Evolutionary conservation across 2,888 invertebrate species (phyloP).

Genomic region (Mellilla xanthometata): DNA sequence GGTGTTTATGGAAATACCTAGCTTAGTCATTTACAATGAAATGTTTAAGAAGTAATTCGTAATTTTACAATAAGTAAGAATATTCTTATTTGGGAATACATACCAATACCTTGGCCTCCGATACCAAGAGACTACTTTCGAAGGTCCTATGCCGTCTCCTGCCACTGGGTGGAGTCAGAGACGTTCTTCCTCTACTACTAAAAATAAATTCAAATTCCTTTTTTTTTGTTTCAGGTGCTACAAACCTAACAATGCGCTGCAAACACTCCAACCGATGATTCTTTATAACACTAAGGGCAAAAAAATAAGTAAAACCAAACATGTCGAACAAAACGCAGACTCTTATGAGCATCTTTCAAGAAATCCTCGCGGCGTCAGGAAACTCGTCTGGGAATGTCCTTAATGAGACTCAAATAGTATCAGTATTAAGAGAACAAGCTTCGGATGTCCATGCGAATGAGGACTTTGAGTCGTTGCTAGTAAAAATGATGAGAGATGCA

Average conservation of each 20-base stretch:
- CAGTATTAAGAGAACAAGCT: slow-evolving; percentile 62
- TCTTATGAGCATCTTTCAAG: slow-evolving; percentile 69
- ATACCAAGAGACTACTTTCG: too few relatives aligned
- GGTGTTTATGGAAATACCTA: too few relatives aligned
- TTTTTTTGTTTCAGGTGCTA: slow-evolving; percentile 5
- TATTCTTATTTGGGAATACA: too few relatives aligned
- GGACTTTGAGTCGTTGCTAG: slow-evolving; percentile 57
- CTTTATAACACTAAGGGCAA: neutral
- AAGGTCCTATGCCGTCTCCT: too few relatives aligned
- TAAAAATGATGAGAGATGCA: slow-evolving; percentile 66
- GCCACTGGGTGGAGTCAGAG: too few relatives aligned
- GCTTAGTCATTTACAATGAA: too few relatives aligned
- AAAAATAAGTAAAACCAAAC: slow-evolving; percentile 27
- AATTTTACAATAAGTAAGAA: too few relatives aligned
- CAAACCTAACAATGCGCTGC: slow-evolving; percentile 1
- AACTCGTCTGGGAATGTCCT: slow-evolving; percentile 58
- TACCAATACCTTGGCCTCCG: too few relatives aligned
- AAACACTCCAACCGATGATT: slow-evolving; percentile 2
- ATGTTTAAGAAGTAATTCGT: too few relatives aligned
- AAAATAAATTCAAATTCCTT: neutral
- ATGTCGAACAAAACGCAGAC: slow-evolving; percentile 71
- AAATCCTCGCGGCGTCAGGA: slow-evolving; percentile 70
- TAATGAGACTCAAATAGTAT: slow-evolving; percentile 67
- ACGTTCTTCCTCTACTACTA: too few relatives aligned
- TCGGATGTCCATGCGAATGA: slow-evolving; percentile 46